These are phyloP conservation scores for Streptopelia turtur DNA, from an alignment of 2,797 vertebrate genomes.

Conservation along the genomic window DNA sequence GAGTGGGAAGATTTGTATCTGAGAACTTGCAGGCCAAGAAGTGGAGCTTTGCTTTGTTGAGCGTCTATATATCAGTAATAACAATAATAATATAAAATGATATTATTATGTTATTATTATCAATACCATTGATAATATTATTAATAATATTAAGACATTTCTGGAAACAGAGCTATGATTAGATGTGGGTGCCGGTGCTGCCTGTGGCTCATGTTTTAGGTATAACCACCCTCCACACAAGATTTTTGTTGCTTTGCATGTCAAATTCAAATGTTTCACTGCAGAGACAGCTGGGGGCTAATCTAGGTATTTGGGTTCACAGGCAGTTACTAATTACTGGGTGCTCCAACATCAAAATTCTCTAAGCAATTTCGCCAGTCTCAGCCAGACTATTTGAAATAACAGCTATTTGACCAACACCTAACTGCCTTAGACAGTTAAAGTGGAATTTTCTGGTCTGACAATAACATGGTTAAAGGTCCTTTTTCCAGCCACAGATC, in stretches of 20 bases:
- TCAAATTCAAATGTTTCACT: background rate
- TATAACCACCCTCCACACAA: background rate
- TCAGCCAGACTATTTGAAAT: background rate
- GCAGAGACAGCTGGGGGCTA: background rate
- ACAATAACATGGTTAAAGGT: background rate
- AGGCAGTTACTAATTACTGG: background rate
- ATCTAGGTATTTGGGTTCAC: background rate
- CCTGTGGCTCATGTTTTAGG: background rate
- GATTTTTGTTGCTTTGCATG: background rate
- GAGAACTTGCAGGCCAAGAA: background rate
- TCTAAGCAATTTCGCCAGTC: background rate
- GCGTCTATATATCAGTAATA: too few relatives aligned
- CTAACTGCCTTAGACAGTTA: background rate
- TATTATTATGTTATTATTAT: too few relatives aligned
- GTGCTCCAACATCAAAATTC: background rate
- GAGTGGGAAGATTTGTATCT: background rate
- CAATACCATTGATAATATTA: too few relatives aligned
- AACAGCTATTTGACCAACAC: background rate
- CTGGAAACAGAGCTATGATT: background rate
- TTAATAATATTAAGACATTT: background rate
- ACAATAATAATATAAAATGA: too few relatives aligned
- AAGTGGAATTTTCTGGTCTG: background rate
- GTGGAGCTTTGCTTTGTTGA: background rate
- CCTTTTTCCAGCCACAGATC: constrained; percentile 13
- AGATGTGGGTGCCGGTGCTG: background rate